Base-by-base conservation (phyloP, 2,113 vertebrate genomes). In the Meleagris gallopavo region DNA sequence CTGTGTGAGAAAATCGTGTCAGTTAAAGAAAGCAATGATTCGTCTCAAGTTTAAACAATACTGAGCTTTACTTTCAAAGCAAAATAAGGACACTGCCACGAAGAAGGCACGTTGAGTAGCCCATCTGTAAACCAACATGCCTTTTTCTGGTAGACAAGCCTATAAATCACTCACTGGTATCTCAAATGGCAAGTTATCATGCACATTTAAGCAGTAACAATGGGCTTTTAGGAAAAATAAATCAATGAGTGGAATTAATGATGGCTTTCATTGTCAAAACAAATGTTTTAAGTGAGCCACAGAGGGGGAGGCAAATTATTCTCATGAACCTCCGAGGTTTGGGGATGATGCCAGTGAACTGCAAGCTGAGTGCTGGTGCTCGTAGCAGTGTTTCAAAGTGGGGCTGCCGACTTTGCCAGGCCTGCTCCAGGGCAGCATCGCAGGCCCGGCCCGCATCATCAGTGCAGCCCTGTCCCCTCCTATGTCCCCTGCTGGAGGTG, bases 181-280 rank as follows among this genome's bases (percentile, higher is more conserved):
- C 93, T 93, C 85, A 91, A 60, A 80, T 34, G 73, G 82, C 88
- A 83, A 87, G 72, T 83, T 85, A 89, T 72, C 85, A 36, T 82
- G 74, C 60, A 19, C 82, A 60, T 78, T 94, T 94, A 76, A 65
- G 52, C 66, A 16, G 17, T 43, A 95, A 94, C 93, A 95, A 94
- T 88, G 64, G 71, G 60, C n/a, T 92, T 94, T 92, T 80, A 85
- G 75, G 89, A 89, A 88, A 85, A 94, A 88, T 91, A 94, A 96
- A 95, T 94, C 89, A 85, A 24, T 13, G 82, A 43, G 55, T 66
- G 54, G 74, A 85, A 85, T 83, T 89, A 92, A 85, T 17, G 65
- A 43, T 46, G 2, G 6, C 60, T 89, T 91, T 88, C 75, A 60
- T 89, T 92, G 94, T 85, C 89, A 80, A 86, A 93, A 80, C 32